Base-by-base conservation (phyloP, 2,797 vertebrate genomes). In the Natrix natrix region DNA sequence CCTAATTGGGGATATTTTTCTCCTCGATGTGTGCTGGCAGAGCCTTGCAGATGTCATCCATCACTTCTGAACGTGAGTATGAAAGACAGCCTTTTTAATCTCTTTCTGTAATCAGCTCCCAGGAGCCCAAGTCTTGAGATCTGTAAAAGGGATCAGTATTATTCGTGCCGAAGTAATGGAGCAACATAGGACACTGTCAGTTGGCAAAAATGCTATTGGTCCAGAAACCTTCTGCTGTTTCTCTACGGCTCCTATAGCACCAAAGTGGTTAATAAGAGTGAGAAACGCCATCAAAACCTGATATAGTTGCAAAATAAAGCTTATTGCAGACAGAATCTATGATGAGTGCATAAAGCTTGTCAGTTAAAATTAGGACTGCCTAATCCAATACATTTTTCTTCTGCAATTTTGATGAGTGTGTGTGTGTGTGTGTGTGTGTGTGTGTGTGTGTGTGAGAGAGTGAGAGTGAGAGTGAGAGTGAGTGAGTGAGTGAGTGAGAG, bases 101-200 rank as follows among this genome's bases (percentile, higher is more conserved):
- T 96, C 96, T 93, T 92, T 93, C 92, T 93, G 92, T 97, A 97
- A 97, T 97, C 97, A 97, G 95, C 93, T 97, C 96, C 96, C 94
- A 93, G 0, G 94, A 96, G 96, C 93, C 93, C 8, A 61, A 93
- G 63, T 91, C 94, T 93, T 96, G 96, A 97, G 95, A 96, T 66
- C 87, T 96, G 91, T 96, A 94, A 91, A 97, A 96, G 94, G 59
- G 92, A 91, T 90, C 57, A 93, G 74, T 61, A 90, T 90, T 57
- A 59, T 91, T 57, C 83, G 94, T 93, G 61, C 83, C 90, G 69
- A 69, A 94, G 88, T 92, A 95, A 88, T 83, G 48, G 93, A 87
- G 91, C 96, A 87, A 89, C 86, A 90, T 1, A 63, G 54, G 87
- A 89, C 89, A 74, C 78, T 92, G 89, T 94, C 89, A 86, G 89